These are phyloP conservation scores for Macrosiphum euphorbiae DNA, from an alignment of 2,888 invertebrate species.

Conservation along the genomic window DNA sequence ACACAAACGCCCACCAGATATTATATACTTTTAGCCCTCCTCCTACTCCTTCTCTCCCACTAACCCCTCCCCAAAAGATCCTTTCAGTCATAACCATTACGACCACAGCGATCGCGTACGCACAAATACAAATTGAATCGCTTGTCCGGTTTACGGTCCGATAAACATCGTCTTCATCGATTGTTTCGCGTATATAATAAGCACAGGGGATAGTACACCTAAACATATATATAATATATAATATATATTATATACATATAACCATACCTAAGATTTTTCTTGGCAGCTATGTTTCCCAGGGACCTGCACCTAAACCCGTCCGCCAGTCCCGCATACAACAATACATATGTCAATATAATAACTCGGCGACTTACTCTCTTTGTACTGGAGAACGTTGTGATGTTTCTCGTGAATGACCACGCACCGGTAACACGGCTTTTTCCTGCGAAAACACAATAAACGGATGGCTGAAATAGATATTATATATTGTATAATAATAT, in stretches of 20 bases:
- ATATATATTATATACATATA: not conserved
- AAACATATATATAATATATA: not conserved
- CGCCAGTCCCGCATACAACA: not conserved
- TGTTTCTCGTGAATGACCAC: slow-evolving; percentile 96
- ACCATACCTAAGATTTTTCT: slow-evolving; percentile 33
- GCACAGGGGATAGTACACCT: not conserved
- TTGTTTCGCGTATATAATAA: slow-evolving; percentile 28
- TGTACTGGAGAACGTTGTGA: slow-evolving; percentile 94
- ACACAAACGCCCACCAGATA: not conserved
- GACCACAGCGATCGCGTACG: not conserved
- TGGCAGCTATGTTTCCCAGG: slow-evolving; percentile 35
- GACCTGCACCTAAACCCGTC: not conserved
- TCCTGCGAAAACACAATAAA: slow-evolving; percentile 75
- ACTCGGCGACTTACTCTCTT: slow-evolving; percentile 89
- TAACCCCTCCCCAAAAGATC: not conserved
- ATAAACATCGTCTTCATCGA: slow-evolving; percentile 52
- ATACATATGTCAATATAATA: slow-evolving; percentile 28
- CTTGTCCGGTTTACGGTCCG: slow-evolving; percentile 52
- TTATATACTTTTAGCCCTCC: not conserved
- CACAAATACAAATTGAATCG: slow-evolving; percentile 49
- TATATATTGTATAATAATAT: not conserved
- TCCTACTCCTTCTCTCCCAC: not conserved
- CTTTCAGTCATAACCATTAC: not conserved
- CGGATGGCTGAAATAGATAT: not conserved
- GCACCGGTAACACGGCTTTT: slow-evolving; percentile 89